Conservation (phyloP, 2,797 vertebrate species). For the Parauchenoglanis ngamensis region DNA sequence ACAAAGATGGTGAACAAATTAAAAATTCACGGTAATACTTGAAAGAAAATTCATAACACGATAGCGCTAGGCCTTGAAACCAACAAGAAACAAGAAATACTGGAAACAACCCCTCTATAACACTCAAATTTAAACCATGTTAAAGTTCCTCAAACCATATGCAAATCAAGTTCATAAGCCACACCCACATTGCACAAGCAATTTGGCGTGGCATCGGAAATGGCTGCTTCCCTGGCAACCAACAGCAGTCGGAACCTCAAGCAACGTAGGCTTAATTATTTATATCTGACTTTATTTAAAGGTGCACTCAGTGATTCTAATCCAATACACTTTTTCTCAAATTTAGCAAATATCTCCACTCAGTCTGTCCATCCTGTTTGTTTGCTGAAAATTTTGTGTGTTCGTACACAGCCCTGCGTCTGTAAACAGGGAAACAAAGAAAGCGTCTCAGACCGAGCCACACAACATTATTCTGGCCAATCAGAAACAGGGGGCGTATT, state of each 20-base stretch:
- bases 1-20: neutral
- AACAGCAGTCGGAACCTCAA: neutral
- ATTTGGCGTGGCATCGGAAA: neutral
- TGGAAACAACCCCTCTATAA: neutral
- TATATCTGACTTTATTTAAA: neutral
- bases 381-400: no score
- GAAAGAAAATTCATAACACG: neutral
- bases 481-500: no score
- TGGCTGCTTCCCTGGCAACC: neutral
- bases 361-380: no score
- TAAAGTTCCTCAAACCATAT: neutral
- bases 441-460: no score
- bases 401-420: no score
- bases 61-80: neutral
- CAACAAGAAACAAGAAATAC: neutral
- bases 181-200: neutral
- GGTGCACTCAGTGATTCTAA: no score
- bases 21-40: neutral
- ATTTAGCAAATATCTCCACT: no score
- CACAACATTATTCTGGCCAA: no score
- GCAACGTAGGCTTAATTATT: no score
- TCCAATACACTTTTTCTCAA: no score
- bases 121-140: neutral
- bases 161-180: neutral
- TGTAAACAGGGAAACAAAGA: no score